Conservation (phyloP, 2,113 vertebrate genomes). For the Nothocercus julius region DNA sequence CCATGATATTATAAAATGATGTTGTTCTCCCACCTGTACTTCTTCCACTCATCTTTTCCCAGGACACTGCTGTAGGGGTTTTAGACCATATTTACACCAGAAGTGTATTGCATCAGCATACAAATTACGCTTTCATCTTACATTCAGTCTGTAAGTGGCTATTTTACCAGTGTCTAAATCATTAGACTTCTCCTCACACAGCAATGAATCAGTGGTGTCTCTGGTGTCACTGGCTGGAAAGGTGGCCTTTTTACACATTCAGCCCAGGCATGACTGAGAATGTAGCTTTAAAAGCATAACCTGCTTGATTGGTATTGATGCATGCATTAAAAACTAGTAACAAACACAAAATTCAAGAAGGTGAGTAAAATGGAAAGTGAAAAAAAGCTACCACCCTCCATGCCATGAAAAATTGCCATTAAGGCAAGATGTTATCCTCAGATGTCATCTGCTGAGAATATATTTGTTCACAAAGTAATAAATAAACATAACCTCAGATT, state of each 20-base stretch:
- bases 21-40: neutral
- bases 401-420: slow-evolving; percentile 19
- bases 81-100: neutral
- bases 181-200: neutral
- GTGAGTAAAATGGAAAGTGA: slow-evolving; percentile 26
- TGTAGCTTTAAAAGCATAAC: neutral
- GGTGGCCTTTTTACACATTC: neutral
- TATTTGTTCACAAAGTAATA: slow-evolving; percentile 62
- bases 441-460: slow-evolving; percentile 59
- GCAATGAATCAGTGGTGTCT: neutral
- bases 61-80: neutral
- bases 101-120: neutral
- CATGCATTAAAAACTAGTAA: slow-evolving; percentile 17
- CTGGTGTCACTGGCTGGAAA: neutral
- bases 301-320: slow-evolving; percentile 33
- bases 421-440: slow-evolving; percentile 3
- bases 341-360: slow-evolving; percentile 31
- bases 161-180: neutral
- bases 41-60: neutral
- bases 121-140: neutral
- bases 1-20: neutral
- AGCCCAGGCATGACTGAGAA: neutral
- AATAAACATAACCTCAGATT: slow-evolving; percentile 44
- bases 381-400: neutral
- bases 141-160: neutral